Base-by-base conservation (phyloP, 2,888 invertebrate genomes). In the Drosophila emarginata region DNA sequence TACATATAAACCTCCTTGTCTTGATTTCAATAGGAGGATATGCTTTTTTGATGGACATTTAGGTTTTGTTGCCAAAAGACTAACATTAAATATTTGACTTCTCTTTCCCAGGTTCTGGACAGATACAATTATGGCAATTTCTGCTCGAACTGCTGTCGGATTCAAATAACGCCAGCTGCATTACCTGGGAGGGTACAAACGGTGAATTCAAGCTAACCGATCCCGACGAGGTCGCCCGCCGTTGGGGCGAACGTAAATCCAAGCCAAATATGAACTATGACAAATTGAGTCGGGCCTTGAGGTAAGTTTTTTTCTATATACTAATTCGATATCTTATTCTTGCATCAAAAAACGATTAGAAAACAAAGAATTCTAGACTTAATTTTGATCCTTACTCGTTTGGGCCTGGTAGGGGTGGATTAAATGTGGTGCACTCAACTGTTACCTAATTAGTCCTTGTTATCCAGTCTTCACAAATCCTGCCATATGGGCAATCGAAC, bases 251-350 rank as follows among this genome's bases (percentile, higher is more conserved):
- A 92, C 94, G 99, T 77, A 99, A 99, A 93, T 98, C 98, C 79
- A 99, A 99, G 93, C 99, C 99, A 52, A 99, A 99, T 93, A 99
- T 99, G 99, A 99, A 99, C 93, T 99, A 99, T 93, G 99, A 99
- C 93, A 99, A 99, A 93, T 95, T 99, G 88, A 98, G 98, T 92
- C 95, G 99, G 82, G 99, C 99, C 60, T 94, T 99, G 90, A 96
- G 97, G 95, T 99, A 94, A 93, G 93, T 74, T 53, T 4, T 11
- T 5, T 11, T n/a, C 45, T 6, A 54, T 56, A 28, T 28, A 28
- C 2, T 1, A 28, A 28, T n/a, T n/a, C n/a, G n/a, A n/a, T n/a
- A n/a, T n/a, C n/a, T n/a, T n/a, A n/a, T n/a, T n/a, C n/a, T n/a
- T n/a, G n/a, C n/a, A 28, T 1, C 28, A 28, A 4, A 28, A 45